Evolutionary conservation across 2,797 vertebrate species (phyloP), one percentile per base, ranked within the genome.

Genomic region (Lacerta viridis): DNA sequence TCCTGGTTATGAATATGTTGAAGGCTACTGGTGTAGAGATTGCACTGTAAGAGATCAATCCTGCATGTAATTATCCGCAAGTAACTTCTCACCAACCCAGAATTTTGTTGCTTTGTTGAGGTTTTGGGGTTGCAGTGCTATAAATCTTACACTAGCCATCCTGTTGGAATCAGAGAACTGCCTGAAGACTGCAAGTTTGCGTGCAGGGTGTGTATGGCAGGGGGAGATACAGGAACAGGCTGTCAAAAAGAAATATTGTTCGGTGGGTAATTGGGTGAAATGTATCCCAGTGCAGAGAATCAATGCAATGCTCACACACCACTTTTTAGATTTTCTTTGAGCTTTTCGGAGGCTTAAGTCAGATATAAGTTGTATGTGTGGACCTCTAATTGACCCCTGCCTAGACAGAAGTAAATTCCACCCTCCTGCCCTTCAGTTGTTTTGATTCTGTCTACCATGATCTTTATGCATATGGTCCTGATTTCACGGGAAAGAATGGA

Each of bases 391-490:
- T 86, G 72, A 17, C 71, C 71, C 18, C 1, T 8, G 1, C 8
- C 80, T 29, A 83, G 41, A 68, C 71, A 80, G 69, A 86, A 71
- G 50, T 80, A 85, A 87, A 85, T 90, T 89, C 84, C 74, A 88
- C 36, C 11, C 6, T 68, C 29, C 1, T 5, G 1, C 74, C n/a
- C 25, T 84, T 64, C 4, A n/a, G 81, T 77, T 71, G 23, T 29
- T 66, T 75, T 61, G 17, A 43, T 80, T 50, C 7, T 50, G 46
- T n/a, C 5, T 33, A 23, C 43, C 23, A 3, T 61, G n/a, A 79
- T 75, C 59, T 75, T 50, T 77, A 10, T 77, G 68, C 74, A 15
- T 77, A 85, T 2, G 7, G 8, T 3, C 33, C 76, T 7, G 29
- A 66, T 41, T 11, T 72, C 80, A 82, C 0, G 0, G 46, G 80